Conservation (phyloP, 2,797 vertebrate genomes). For the Euthynnus affinis region DNA sequence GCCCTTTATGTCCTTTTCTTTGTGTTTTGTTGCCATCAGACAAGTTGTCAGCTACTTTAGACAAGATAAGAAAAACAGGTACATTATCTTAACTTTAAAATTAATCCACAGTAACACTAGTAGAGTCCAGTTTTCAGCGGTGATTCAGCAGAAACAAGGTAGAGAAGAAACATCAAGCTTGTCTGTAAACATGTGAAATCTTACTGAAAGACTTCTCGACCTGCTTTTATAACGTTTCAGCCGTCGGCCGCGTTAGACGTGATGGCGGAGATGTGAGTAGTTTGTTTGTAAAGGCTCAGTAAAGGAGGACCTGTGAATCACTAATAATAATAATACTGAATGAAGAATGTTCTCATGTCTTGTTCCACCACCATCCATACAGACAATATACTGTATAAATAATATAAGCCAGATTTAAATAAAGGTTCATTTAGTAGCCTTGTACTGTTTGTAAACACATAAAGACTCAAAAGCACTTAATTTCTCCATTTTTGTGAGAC, state of each 20-base stretch:
- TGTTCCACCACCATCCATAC: not conserved
- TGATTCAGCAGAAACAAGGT: too few species aligned
- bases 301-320: not conserved
- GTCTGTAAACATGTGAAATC: not conserved
- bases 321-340: not conserved
- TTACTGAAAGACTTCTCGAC: not conserved
- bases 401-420: conserved; percentile 12
- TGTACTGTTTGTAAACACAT: conserved; percentile 26
- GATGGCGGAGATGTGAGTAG: not conserved
- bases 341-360: conserved; percentile 1
- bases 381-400: conserved; percentile 3
- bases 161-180: too few species aligned
- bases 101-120: not conserved
- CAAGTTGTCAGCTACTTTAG: not conserved
- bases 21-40: conserved; percentile 23
- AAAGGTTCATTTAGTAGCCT: conserved; percentile 11
- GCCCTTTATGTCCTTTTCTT: not conserved
- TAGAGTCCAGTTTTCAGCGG: not conserved
- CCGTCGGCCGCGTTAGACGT: not conserved
- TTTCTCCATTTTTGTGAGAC: conserved; percentile 36
- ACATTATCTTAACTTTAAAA: not conserved
- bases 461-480: not conserved
- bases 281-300: not conserved
- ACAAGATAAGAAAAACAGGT: not conserved
- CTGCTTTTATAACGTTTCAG: not conserved